Conservation (phyloP, 1,140 invertebrate species). For the Drosophila saltans region DNA sequence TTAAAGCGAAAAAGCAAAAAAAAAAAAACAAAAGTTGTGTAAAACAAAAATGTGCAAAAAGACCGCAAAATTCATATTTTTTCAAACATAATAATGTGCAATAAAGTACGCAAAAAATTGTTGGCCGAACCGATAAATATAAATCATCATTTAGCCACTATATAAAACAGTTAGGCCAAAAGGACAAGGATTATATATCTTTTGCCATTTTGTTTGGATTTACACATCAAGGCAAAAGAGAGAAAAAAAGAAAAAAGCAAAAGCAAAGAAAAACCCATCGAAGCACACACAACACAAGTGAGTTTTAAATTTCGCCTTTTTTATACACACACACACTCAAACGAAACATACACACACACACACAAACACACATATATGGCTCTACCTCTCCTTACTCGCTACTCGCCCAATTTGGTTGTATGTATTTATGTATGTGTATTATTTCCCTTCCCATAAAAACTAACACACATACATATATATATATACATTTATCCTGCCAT, state of each 20-base stretch:
- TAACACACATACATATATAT: not conserved
- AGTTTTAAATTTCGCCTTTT: slow-evolving; percentile 73
- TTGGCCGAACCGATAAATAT: slow-evolving; percentile 17
- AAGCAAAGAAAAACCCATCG: slow-evolving; percentile 44
- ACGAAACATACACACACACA: slow-evolving; percentile 25
- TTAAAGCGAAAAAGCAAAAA: slow-evolving; percentile 24
- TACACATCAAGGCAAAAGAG: slow-evolving; percentile 37
- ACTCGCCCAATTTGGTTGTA: slow-evolving; percentile 48
- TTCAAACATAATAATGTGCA: slow-evolving; percentile 58
- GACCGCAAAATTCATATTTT: slow-evolving; percentile 22
- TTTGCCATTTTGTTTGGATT: slow-evolving; percentile 50
- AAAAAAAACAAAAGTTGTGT: slow-evolving; percentile 51
- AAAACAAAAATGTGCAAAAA: slow-evolving; percentile 43
- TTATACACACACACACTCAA: slow-evolving; percentile 38
- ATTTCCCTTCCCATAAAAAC: slow-evolving; percentile 1
- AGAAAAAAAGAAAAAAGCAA: slow-evolving; percentile 27
- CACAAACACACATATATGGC: slow-evolving; percentile 47
- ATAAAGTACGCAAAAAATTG: slow-evolving; percentile 54
- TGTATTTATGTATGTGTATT: not conserved
- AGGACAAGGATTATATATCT: slow-evolving; percentile 12
- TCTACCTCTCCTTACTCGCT: slow-evolving; percentile 55
- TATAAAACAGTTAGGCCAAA: not conserved
- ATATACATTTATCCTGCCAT: slow-evolving; percentile 30
- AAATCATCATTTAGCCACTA: not conserved
- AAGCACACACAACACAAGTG: slow-evolving; percentile 74